Evolutionary conservation across 2,113 vertebrate genomes (phyloP), one percentile per base, ranked within the genome.

Genomic region (Boleophthalmus pectinirostris): DNA sequence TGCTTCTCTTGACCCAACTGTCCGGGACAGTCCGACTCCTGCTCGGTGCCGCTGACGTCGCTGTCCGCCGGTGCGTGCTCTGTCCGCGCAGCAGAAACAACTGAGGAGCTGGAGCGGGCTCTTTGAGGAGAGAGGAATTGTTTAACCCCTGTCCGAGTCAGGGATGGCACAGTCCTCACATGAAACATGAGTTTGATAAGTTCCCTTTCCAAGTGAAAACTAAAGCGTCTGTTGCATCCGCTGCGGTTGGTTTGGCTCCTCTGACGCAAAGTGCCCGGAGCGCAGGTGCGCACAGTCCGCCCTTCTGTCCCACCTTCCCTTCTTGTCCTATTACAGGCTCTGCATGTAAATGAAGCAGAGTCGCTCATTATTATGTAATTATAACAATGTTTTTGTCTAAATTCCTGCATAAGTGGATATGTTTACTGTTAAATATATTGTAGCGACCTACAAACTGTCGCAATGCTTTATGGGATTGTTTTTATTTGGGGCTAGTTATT

Each of bases 151-250:
- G 80, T 54, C 58, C 80, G 54, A 1, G 18, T 21, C 43, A 80
- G 79, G 64, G 73, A 69, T 7, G 77, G 25, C 7, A 56, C 57
- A 6, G 69, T 23, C 69, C 46, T 85, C 16, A 73, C 29, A 21
- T 68, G 64, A 53, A 84, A 87, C 92, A 92, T 91, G 16, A 61
- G n/a, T 24, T 24, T 9, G 20, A 21, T 45, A 46, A 47, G 10
- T 18, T 15, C 0, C 60, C 16, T 11, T 54, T 49, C 20, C 6
- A 8, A n/a, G 7, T n/a, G 13, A 57, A 57, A 23, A 25, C 21
- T 16, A 33, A 33, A 61, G 6, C 58, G 14, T 16, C 58, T 6
- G 25, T 61, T 8, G 58, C 23, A 29, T 61, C 58, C 15, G 14
- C 24, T 7, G 57, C 57, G 6, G 25, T 8, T 0, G 13, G 24